Percentiles rank a stretch among this genome's conserved stretches.
phyloP scores from a whole-genome alignment of 2,113 vertebrate genomes.

The Tetraodon nigroviridis region DNA sequence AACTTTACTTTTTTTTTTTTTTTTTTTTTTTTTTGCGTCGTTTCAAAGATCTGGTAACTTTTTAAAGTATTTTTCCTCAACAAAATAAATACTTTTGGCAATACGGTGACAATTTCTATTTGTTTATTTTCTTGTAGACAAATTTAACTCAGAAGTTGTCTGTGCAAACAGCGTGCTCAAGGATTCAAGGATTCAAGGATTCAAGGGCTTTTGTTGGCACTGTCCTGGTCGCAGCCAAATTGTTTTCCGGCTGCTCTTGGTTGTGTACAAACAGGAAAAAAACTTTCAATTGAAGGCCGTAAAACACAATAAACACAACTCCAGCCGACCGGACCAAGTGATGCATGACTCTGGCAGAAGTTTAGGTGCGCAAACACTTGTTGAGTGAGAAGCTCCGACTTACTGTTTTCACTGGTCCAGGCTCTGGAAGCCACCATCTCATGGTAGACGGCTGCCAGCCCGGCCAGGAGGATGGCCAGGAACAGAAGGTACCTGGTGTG shows the following conservation, averaged over 20 bases:
- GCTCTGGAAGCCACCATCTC: conserved; percentile 44
- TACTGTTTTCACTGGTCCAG: conserved; percentile 40
- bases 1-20: background rate
- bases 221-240: too few relatives aligned
- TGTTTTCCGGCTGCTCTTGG: too few relatives aligned
- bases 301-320: too few relatives aligned
- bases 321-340: too few relatives aligned
- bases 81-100: too few relatives aligned
- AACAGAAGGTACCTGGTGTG: conserved; percentile 51
- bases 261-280: too few relatives aligned
- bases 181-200: too few relatives aligned
- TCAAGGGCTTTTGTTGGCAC: too few relatives aligned
- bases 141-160: background rate
- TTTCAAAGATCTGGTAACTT: background rate
- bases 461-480: conserved; percentile 50
- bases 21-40: background rate
- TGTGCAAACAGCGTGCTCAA: background rate
- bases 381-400: conserved; percentile 35
- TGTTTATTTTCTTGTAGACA: background rate
- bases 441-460: conserved; percentile 57
- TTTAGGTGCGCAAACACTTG: background rate
- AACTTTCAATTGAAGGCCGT: too few relatives aligned
- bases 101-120: background rate
- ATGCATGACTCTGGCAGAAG: background rate
- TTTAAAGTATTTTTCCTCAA: too few relatives aligned